Percentiles rank a stretch among this genome's conserved stretches.
phyloP scores from a whole-genome alignment of 2,113 vertebrate genomes.

The Empidonax alnorum region DNA sequence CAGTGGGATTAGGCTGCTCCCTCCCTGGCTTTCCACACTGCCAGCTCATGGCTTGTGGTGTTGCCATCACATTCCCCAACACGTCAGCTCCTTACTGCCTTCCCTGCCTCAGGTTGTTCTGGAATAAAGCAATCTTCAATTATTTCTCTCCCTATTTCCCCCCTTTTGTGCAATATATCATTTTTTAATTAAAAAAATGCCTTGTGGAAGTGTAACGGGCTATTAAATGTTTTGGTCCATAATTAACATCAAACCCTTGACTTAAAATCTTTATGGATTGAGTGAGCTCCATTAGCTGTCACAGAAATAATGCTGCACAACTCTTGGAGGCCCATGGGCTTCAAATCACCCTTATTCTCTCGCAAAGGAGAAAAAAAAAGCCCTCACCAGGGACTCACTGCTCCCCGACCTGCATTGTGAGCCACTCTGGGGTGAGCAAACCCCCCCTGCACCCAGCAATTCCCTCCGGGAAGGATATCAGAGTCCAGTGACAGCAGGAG shows the following conservation, averaged over 20 bases:
- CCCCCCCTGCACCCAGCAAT: not conserved
- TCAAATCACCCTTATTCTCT: not conserved
- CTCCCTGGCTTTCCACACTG: fast-evolving
- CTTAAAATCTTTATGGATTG: slow-evolving; percentile 44
- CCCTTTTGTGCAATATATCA: slow-evolving; percentile 48
- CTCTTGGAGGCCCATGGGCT: not conserved
- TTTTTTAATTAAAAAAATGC: slow-evolving; percentile 81
- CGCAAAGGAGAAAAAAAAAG: not conserved
- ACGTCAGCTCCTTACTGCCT: fast-evolving
- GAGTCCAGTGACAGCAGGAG: fast-evolving
- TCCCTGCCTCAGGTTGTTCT: slow-evolving; percentile 19
- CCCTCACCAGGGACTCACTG: not conserved
- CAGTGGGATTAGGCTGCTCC: not conserved
- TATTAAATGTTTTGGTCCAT: slow-evolving; percentile 74
- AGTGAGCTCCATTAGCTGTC: slow-evolving; percentile 22
- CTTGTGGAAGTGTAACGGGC: slow-evolving; percentile 64
- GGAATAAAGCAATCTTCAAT: slow-evolving; percentile 63
- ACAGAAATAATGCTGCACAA: not conserved
- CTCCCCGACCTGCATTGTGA: not conserved
- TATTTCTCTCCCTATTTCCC: slow-evolving; percentile 36
- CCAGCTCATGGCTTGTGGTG: not conserved
- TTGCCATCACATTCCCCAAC: not conserved
- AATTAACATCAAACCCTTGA: slow-evolving; percentile 75
- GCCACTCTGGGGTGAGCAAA: fast-evolving
- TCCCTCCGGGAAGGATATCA: fast-evolving